These are phyloP conservation scores for Coleophora deauratella DNA, from an alignment of 2,888 invertebrate genomes.

Conservation along the genomic window DNA sequence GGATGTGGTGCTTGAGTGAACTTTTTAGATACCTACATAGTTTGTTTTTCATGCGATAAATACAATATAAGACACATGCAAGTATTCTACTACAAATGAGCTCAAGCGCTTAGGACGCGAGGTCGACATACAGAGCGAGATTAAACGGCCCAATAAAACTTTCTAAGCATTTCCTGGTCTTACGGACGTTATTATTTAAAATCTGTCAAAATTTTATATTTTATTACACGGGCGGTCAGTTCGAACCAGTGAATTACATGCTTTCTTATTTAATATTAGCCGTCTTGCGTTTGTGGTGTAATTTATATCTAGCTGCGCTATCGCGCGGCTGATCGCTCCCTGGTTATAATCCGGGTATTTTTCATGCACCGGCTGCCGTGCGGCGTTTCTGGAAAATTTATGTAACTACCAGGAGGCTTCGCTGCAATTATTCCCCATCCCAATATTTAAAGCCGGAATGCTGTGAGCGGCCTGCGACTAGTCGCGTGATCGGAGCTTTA, in stretches of 20 bases:
- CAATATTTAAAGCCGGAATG: slow-evolving; percentile 20
- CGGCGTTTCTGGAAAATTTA: slow-evolving; percentile 53
- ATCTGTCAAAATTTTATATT: slow-evolving; percentile 71
- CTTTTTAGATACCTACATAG: too few species aligned
- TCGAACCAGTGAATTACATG: slow-evolving; percentile 69
- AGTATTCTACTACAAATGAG: too few species aligned
- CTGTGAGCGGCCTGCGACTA: slow-evolving; percentile 6
- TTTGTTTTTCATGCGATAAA: too few species aligned
- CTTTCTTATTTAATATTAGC: slow-evolving; percentile 72
- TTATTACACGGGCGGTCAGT: slow-evolving; percentile 54
- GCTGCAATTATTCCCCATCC: slow-evolving; percentile 55
- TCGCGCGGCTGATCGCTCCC: slow-evolving; percentile 62
- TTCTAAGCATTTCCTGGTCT: slow-evolving; percentile 65
- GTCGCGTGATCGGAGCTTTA: slow-evolving; percentile 12
- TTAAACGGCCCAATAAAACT: slow-evolving; percentile 26
- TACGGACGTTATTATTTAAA: slow-evolving; percentile 68
- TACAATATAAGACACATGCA: too few species aligned
- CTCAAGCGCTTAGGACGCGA: too few species aligned
- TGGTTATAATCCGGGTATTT: slow-evolving; percentile 71
- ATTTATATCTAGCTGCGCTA: slow-evolving; percentile 67
- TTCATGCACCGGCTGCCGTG: slow-evolving; percentile 51
- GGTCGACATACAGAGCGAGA: too few species aligned
- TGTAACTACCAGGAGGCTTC: slow-evolving; percentile 43
- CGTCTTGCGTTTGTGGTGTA: slow-evolving; percentile 65
- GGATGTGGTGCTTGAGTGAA: too few species aligned